Base-by-base conservation (phyloP, 2,888 invertebrate genomes). In the Cartodere bifasciata region DNA sequence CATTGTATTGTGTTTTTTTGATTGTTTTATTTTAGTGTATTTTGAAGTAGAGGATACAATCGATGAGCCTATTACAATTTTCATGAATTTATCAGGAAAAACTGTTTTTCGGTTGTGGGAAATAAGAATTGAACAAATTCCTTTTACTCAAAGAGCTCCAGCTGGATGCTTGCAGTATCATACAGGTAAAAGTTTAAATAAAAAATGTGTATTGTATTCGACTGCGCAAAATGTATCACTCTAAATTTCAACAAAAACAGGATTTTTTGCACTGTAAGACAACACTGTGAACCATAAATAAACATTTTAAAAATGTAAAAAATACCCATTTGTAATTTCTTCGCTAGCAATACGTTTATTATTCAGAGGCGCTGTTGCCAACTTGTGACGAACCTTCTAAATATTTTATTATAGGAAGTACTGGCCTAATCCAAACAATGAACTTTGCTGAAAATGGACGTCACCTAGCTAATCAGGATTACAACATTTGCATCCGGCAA, bases 391-490 rank as follows among this genome's bases (percentile, higher is more conserved):
- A 20, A 20, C 7, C n/a, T n/a, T n/a, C n/a, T n/a, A n/a, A n/a
- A n/a, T n/a, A n/a, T n/a, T n/a, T n/a, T n/a, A n/a, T n/a, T n/a
- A n/a, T n/a, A n/a, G n/a, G n/a, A 17, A 14, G 9, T 29, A 31
- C 47, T 64, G 76, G 75, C 3, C 62, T 68, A 6, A 67, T 81
- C 37, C 72, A 75, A 58, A 83, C 84, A 0, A 76, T 85, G 57
- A 86, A 86, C 58, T 86, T 76, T 52, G 79, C 84, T 1, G 74
- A 76, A 14, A 86, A 86, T 48, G 86, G 86, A 0, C 70, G 86
- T 1, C 83, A 84, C 50, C 60, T 86, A 14, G 78, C 86, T 1
- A 67, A 73, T 39, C 85, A 85, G 49, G 75, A 84, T 44, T 85
- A 87, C 59, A 68, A 70, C 29, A 70, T 82, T 4, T 87, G 86